Evolutionary conservation across 2,797 vertebrate genomes (phyloP), one percentile per base, ranked within the genome.

Genomic region (Hafferia zeledoni): DNA sequence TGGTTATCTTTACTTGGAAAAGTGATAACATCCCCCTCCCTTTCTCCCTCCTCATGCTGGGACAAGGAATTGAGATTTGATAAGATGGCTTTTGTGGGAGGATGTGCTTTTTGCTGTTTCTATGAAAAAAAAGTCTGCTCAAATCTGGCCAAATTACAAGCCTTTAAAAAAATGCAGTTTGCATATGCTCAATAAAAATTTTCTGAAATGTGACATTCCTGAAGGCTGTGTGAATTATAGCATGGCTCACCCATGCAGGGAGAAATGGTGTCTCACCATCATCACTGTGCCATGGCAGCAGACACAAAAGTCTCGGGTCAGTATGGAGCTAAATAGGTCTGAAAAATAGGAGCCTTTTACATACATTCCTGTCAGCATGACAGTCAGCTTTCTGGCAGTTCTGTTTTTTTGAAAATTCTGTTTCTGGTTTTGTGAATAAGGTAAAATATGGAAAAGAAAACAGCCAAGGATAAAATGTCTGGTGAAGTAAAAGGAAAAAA

Each of bases 101-200:
- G 94, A 95, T 95, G 93, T 95, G 87, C 72, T 71, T 94, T 94
- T 93, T 94, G 95, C 89, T 86, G 37, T 88, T 94, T 94, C 87
- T 93, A 83, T 89, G 87, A 65, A 89, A 75, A 92, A 92, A 75
- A 91, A 91, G 64, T 87, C 44, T 90, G 72, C 57, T 91, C 61
- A 83, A 68, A 91, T 94, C 65, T 91, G 85, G 47, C 83, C 80
- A 81, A 94, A 83, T 83, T 61, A 90, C 65, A 85, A 89, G 43
- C 31, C 64, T 89, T 87, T 37, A 28, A 88, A 89, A 89, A 85
- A 88, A 75, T 30, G 56, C 28, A 53, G 13, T 83, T 94, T 94
- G 56, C 50, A 81, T 91, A 86, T 85, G 64, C 69, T 83, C 72
- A 86, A 1, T 89, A 81, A 87, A 89, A 88, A 75, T 60, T 79